Evolutionary conservation across 2,797 vertebrate genomes (phyloP).

Genomic region (Tiaroga cobitis): DNA sequence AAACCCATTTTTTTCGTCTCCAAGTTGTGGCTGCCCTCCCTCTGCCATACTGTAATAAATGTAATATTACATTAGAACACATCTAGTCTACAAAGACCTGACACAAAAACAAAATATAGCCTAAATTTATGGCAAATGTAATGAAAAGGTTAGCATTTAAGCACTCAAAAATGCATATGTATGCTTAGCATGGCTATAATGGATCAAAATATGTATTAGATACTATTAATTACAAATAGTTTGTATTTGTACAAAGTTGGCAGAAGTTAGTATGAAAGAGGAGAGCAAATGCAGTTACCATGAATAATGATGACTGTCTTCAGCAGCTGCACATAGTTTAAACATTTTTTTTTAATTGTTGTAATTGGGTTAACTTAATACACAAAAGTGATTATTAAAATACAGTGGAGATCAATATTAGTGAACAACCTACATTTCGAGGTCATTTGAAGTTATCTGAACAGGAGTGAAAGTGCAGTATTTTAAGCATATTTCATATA

Average conservation of each 20-base stretch:
- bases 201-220: background rate
- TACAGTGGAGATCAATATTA: background rate
- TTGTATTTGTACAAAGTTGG: background rate
- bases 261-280: background rate
- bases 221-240: background rate
- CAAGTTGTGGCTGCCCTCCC: background rate
- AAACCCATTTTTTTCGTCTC: background rate
- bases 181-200: background rate
- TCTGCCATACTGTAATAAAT: slow-evolving; percentile 5
- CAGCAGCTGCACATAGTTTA: too few relatives aligned
- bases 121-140: background rate
- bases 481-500: background rate
- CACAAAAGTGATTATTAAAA: slow-evolving; percentile 1
- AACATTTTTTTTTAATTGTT: too few relatives aligned
- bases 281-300: background rate
- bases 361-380: background rate
- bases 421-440: background rate
- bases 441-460: background rate
- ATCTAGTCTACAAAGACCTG: background rate
- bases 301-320: background rate
- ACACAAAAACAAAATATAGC: background rate
- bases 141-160: background rate
- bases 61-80: background rate
- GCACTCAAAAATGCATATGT: background rate
- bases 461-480: background rate